Percentiles rank a stretch among this genome's conserved stretches.
phyloP scores from a whole-genome alignment of 1,140 invertebrate genomes.

The Pentalonia nigronervosa region DNA sequence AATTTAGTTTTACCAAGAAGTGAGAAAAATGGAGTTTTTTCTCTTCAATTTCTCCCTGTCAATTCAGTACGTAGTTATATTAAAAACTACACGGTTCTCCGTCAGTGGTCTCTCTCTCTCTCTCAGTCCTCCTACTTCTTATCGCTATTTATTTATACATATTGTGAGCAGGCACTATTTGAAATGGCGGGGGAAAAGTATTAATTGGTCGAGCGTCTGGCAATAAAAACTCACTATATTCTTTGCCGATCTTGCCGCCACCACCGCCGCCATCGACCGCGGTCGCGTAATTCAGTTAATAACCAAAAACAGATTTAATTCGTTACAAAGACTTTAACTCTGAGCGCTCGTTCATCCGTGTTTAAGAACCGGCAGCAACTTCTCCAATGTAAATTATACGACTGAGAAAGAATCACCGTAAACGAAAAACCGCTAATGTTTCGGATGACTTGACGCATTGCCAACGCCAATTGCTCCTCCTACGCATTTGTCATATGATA shows the following conservation, averaged over 20 bases:
- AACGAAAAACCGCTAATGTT: conserved; percentile 8
- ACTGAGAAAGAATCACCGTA: conserved; percentile 22
- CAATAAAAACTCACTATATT: conserved; percentile 44
- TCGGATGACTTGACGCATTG: conserved; percentile 43
- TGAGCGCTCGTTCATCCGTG: background rate
- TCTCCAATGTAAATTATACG: conserved; percentile 21
- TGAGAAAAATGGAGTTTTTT: conserved; percentile 21
- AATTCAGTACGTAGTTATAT: conserved; percentile 26
- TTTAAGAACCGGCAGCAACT: conserved; percentile 27
- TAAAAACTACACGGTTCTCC: conserved; percentile 24
- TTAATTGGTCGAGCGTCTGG: conserved; percentile 27
- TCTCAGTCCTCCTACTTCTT: background rate
- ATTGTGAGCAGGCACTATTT: background rate
- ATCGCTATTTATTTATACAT: background rate
- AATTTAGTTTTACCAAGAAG: background rate
- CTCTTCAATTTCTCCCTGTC: background rate
- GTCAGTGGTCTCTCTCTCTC: background rate
- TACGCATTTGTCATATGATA: background rate
- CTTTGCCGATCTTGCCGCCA: background rate
- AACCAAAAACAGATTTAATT: conserved; percentile 46
- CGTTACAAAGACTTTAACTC: conserved; percentile 24
- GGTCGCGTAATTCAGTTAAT: conserved; percentile 13
- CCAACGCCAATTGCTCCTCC: background rate
- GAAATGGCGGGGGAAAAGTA: background rate
- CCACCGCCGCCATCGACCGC: background rate